Percentiles rank a stretch among this genome's conserved stretches.
phyloP scores from a whole-genome alignment of 30 jellyfish, hydroid and myxozoan species.

The Euphysa ruthae region DNA sequence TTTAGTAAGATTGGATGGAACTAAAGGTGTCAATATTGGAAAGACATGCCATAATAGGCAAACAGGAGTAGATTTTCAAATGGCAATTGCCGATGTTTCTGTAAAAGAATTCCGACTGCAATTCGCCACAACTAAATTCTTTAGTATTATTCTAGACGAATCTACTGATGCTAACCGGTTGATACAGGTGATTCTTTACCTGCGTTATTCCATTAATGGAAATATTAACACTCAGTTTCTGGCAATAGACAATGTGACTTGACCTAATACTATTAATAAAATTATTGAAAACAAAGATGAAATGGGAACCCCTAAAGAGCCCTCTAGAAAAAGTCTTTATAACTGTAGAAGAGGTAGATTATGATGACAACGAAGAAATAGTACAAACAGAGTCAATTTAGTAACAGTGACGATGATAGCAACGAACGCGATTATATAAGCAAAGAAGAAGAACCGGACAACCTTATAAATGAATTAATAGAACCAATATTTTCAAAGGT shows the following conservation, averaged over 20 bases:
- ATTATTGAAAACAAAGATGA: neutral
- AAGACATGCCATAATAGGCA: neutral
- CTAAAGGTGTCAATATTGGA: neutral
- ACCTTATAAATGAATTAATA: no score
- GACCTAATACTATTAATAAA: neutral
- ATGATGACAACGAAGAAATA: neutral
- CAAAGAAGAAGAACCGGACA: neutral
- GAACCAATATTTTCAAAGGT: no score
- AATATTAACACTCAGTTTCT: neutral
- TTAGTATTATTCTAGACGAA: neutral
- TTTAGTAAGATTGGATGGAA: neutral
- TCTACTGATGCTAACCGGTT: neutral
- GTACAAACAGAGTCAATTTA: neutral
- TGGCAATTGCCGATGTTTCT: neutral
- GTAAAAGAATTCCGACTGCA: neutral
- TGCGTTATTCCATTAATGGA: neutral
- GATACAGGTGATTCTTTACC: neutral
- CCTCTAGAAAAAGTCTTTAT: neutral
- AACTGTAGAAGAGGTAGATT: neutral
- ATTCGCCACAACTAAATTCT: neutral
- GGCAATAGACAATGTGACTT: neutral
- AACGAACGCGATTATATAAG: neutral
- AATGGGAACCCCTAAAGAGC: no score
- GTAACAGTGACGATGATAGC: no score
- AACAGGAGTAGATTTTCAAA: neutral